A percentile compares a stretch with the other conserved stretches of the same genome.
Evolutionary conservation across 2,113 vertebrate species (phyloP).

Genomic region (Petrocephalus zakoni): DNA sequence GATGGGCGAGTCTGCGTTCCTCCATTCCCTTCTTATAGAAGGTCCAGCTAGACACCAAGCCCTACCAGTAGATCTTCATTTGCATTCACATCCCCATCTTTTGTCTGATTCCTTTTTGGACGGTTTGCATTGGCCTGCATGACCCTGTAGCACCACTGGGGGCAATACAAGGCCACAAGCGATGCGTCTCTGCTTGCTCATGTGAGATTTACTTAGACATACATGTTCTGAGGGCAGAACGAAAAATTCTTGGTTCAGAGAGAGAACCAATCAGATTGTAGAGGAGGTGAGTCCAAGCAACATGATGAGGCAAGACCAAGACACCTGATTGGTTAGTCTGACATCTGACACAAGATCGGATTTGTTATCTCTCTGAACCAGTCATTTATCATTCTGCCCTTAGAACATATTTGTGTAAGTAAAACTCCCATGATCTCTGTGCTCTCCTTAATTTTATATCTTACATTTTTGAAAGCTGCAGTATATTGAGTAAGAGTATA

Average conservation of each 20-base stretch:
- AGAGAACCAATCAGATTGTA: no score
- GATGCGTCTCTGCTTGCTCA: no score
- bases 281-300: no score
- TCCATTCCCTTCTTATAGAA: neutral
- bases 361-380: no score
- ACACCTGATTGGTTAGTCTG: no score
- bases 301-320: no score
- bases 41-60: neutral
- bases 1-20: neutral
- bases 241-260: no score
- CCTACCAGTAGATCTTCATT: neutral
- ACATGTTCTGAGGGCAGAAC: no score
- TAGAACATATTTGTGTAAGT: no score
- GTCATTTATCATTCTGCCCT: no score
- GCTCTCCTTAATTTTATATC: neutral
- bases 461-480: neutral
- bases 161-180: neutral
- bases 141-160: neutral
- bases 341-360: no score
- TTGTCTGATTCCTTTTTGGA: neutral
- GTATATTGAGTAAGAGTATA: neutral
- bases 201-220: no score
- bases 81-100: neutral
- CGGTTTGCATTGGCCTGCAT: neutral
- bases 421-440: neutral